Conservation (phyloP, 2,797 vertebrate species). For the Falco novaeseelandiae region DNA sequence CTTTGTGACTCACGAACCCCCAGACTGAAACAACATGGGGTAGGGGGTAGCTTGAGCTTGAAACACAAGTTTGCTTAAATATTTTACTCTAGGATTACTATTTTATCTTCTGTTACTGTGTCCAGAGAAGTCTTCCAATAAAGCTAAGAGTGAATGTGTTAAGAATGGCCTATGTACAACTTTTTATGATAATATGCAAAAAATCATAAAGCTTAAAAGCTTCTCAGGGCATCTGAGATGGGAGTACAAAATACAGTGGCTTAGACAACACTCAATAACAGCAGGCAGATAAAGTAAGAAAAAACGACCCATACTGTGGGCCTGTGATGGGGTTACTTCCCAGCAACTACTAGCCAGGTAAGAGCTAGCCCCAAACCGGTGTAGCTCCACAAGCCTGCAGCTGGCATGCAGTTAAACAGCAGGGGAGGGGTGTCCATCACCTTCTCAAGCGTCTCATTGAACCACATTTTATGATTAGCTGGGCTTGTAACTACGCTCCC, state of each 20-base stretch:
- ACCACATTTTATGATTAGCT: not conserved
- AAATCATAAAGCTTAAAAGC: not conserved
- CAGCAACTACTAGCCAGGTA: not conserved
- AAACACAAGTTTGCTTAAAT: not conserved
- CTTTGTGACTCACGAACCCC: not conserved
- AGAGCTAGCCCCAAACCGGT: not conserved
- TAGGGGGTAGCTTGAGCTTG: not conserved
- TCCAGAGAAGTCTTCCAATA: not conserved
- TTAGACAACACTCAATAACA: not conserved
- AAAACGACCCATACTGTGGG: fast-evolving
- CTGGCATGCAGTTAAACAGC: not conserved
- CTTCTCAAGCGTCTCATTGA: not conserved
- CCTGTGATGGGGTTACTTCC: not conserved
- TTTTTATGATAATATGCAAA: not conserved
- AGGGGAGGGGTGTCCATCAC: fast-evolving
- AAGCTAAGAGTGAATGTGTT: not conserved
- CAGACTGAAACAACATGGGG: not conserved
- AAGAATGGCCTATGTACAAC: fast-evolving
- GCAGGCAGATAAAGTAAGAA: not conserved
- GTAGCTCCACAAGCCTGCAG: not conserved
- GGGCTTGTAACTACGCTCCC: not conserved
- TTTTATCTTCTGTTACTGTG: not conserved
- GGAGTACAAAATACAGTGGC: not conserved
- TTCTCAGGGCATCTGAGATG: not conserved
- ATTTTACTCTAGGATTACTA: not conserved